Evolutionary conservation across 1,140 invertebrate species (phyloP).

Genomic region (Protaetia brevitarsis): DNA sequence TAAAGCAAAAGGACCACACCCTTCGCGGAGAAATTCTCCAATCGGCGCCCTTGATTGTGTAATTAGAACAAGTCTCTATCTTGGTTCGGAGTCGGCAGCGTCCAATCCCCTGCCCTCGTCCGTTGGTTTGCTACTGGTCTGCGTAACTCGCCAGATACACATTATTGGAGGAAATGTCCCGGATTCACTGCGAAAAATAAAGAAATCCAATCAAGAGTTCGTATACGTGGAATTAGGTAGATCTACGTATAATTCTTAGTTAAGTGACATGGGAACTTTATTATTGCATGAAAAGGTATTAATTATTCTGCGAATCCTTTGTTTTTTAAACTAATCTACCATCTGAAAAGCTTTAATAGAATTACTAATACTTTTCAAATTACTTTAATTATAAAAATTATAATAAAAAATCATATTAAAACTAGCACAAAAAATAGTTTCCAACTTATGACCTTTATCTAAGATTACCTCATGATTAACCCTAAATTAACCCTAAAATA

Average conservation of each 20-base stretch:
- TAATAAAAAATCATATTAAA: too few species aligned
- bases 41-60: conserved; percentile 39
- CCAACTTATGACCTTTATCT: too few species aligned
- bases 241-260: neutral
- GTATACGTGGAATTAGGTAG: neutral
- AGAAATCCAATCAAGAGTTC: conserved; percentile 4
- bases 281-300: too few species aligned
- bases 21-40: conserved; percentile 33
- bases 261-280: too few species aligned
- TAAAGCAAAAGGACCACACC: conserved; percentile 36
- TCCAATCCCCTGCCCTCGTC: conserved; percentile 36
- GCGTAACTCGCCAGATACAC: neutral
- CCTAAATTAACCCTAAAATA: too few species aligned
- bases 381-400: too few species aligned
- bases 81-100: conserved; percentile 32
- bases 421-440: too few species aligned
- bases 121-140: conserved; percentile 28
- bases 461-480: too few species aligned
- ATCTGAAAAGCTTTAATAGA: too few species aligned
- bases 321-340: too few species aligned
- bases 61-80: conserved; percentile 42
- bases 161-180: conserved; percentile 13
- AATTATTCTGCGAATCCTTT: too few species aligned
- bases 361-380: too few species aligned
- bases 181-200: conserved; percentile 1